Percentiles rank a stretch among this genome's conserved stretches.
Conservation (phyloP, 2,888 invertebrate species). For the Diaphora mendica region DNA sequence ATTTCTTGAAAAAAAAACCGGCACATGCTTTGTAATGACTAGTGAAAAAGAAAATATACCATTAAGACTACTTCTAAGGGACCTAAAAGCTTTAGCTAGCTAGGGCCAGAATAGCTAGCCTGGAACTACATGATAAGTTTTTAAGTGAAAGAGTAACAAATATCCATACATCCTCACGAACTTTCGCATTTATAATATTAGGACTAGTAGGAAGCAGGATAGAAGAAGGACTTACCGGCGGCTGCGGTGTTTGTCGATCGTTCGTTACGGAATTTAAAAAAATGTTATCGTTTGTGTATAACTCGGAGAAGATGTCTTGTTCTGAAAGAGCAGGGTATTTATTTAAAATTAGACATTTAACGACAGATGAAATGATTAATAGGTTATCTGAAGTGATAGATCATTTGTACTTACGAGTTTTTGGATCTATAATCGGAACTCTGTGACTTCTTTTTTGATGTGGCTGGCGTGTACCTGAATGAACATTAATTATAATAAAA, state of each 20-base stretch:
- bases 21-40: background rate
- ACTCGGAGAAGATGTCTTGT: constrained; percentile 83
- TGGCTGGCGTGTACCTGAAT: constrained; percentile 70
- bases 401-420: constrained; percentile 69
- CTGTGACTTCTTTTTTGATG: constrained; percentile 73
- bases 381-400: background rate
- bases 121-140: background rate
- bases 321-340: constrained; percentile 61
- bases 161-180: too few relatives aligned
- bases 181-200: too few relatives aligned
- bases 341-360: constrained; percentile 29
- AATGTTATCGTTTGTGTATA: constrained; percentile 73
- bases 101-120: background rate
- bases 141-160: too few relatives aligned
- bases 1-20: background rate
- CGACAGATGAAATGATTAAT: background rate
- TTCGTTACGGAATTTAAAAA: constrained; percentile 78
- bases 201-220: background rate
- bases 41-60: background rate
- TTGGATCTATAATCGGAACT: constrained; percentile 76
- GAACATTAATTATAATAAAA: constrained; percentile 18
- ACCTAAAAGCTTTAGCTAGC: background rate
- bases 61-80: background rate
- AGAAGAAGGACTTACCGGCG: constrained; percentile 71
- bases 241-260: constrained; percentile 84